Evolutionary conservation across 2,113 vertebrate species (phyloP).

Genomic region (Catharus minimus): DNA sequence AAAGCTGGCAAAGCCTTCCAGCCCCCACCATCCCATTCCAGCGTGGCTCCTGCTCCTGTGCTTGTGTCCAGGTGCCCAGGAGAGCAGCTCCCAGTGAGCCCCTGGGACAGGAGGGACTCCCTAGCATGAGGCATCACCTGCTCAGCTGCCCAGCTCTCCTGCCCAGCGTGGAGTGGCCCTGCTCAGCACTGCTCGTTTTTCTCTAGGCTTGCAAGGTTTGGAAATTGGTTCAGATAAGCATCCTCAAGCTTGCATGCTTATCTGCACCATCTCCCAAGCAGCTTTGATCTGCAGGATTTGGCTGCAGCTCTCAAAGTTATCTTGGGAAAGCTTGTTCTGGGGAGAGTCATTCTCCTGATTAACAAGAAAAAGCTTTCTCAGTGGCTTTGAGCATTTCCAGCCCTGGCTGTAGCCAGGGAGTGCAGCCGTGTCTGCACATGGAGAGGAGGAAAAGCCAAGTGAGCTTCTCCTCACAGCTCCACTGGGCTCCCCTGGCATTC

Average conservation of each 20-base stretch:
- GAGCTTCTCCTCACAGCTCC: background rate
- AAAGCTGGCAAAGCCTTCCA: conserved; percentile 40
- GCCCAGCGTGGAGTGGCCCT: background rate
- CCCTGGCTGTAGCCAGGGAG: background rate
- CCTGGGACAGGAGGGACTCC: background rate
- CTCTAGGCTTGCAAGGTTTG: conserved; percentile 38
- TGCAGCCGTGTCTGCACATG: background rate
- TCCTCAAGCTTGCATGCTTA: conserved; percentile 57
- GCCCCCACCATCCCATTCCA: background rate
- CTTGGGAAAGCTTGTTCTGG: conserved; percentile 56
- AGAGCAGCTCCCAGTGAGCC: background rate
- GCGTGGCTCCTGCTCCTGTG: rapidly evolving
- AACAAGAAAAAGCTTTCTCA: conserved; percentile 55
- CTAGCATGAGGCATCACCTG: background rate
- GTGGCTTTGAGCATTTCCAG: conserved; percentile 35
- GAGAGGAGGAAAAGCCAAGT: background rate
- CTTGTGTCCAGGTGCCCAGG: background rate
- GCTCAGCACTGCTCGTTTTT: conserved; percentile 39
- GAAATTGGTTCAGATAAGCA: conserved; percentile 58
- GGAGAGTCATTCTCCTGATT: conserved; percentile 37
- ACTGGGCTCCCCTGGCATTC: background rate
- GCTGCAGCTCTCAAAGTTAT: conserved; percentile 51
- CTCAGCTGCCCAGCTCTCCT: background rate
- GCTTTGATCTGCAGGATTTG: conserved; percentile 63
- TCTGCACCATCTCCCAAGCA: conserved; percentile 37